These are phyloP conservation scores for Eleutherodactylus coqui DNA, from an alignment of 2,797 vertebrate genomes.

Conservation along the genomic window DNA sequence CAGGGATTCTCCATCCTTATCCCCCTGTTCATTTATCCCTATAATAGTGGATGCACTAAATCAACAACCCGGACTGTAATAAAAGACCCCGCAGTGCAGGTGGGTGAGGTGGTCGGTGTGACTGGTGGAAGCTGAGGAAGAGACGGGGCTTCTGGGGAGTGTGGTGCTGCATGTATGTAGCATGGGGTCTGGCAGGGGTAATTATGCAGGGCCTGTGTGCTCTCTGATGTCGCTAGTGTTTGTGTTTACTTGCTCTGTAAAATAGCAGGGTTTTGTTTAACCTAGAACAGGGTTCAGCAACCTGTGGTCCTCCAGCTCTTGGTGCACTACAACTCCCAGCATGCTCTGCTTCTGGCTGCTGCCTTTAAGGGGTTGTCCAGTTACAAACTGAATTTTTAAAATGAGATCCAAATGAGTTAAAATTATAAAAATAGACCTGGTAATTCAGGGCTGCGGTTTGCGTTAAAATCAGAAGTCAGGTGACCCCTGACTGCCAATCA, in stretches of 20 bases:
- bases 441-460: too few relatives aligned
- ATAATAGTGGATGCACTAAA: conserved; percentile 24
- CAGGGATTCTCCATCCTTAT: conserved; percentile 3
- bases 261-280: background rate
- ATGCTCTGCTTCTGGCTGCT: background rate
- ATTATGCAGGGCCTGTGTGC: background rate
- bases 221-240: background rate
- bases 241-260: background rate
- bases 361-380: background rate
- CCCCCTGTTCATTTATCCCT: conserved; percentile 20
- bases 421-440: too few relatives aligned
- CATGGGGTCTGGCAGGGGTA: background rate
- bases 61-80: background rate
- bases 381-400: too few relatives aligned
- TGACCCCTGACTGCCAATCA: too few relatives aligned
- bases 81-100: background rate
- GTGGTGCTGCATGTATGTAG: background rate
- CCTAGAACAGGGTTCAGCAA: background rate
- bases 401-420: too few relatives aligned
- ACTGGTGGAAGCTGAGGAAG: background rate
- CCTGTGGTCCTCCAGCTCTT: background rate
- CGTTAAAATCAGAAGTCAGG: too few relatives aligned
- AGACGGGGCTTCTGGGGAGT: background rate
- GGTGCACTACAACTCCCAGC: background rate
- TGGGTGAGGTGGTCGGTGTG: background rate